phyloP scores from a whole-genome alignment of 2,888 invertebrate genomes.

The Sinopyrophorus schimmeli region DNA sequence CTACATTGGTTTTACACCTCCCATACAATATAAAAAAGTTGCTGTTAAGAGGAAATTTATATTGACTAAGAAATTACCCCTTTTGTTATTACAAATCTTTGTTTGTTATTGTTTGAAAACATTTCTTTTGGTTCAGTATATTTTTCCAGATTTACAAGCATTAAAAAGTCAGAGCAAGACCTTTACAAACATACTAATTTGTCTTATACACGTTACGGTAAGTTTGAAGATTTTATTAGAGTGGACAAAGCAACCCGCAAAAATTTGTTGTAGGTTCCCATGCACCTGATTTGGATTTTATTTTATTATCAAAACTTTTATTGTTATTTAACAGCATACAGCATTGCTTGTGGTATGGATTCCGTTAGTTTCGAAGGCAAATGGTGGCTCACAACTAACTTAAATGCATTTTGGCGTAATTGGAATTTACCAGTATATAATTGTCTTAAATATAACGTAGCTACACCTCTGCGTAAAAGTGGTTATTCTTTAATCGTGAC shows the following conservation, averaged over 20 bases:
- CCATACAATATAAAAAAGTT: conserved; percentile 8
- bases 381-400: conserved; percentile 18
- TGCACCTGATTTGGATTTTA: conserved; percentile 10
- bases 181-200: background rate
- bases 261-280: conserved; percentile 13
- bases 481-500: conserved; percentile 1
- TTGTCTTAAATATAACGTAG: conserved; percentile 12
- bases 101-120: background rate
- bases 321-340: conserved; percentile 8
- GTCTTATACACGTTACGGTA: background rate
- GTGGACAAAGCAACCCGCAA: too few relatives aligned
- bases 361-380: conserved; percentile 4
- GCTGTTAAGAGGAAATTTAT: background rate
- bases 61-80: conserved; percentile 7
- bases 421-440: conserved; percentile 18
- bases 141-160: conserved; percentile 8
- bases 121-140: conserved; percentile 1
- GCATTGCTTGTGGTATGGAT: conserved; percentile 8
- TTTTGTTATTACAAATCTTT: conserved; percentile 1
- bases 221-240: background rate
- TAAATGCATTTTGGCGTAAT: conserved; percentile 14
- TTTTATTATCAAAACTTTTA: conserved; percentile 5
- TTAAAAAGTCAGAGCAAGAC: background rate
- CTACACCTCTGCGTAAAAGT: conserved; percentile 11
- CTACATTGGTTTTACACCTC: conserved; percentile 15